Percentiles rank a stretch among this genome's conserved stretches.
Conservation (phyloP, 2,113 vertebrate genomes). For the Felis catus region F.catus_Fca126_mat1.0 CM031419.1:147972001-147972500, state of each 20-base stretch:
- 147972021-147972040: not conserved
- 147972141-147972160: conserved; percentile 6
- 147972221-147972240: not conserved
- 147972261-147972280: conserved; percentile 31
- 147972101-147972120: conserved; percentile 18
- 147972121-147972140: not conserved
- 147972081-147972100: conserved; percentile 30
- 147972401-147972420: not conserved
- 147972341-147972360: conserved; percentile 5
- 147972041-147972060: not conserved
- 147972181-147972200: conserved; percentile 37
- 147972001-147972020: not conserved
- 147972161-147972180: conserved; percentile 9
- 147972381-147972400: conserved; percentile 2
- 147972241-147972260: not conserved
- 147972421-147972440: not conserved
- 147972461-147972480: not conserved
- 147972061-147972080: not conserved
- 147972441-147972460: not conserved
- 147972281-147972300: conserved; percentile 34
- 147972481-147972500: not conserved
- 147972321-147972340: conserved; percentile 22
- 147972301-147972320: conserved; percentile 7
- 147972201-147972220: conserved; percentile 43
- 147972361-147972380: not conserved